Base-by-base conservation (phyloP, 2,888 invertebrate species). In the Thelaira solivaga region DNA sequence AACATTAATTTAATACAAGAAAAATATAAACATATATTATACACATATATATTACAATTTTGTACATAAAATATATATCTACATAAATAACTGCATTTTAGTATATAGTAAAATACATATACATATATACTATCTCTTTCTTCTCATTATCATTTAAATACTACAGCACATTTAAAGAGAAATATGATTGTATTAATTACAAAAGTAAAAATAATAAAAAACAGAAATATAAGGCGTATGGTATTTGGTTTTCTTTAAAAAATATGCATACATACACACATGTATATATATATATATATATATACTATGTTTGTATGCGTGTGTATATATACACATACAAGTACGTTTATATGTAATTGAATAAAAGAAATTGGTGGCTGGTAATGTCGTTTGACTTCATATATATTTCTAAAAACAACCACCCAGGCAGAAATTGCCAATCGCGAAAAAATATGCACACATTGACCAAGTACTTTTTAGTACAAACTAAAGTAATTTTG, bases 111-210 rank as follows among this genome's bases (percentile, higher is more conserved):
- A 53, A 43, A 69, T 26, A 53, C 53, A 57, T n/a, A n/a, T n/a
- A n/a, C n/a, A n/a, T n/a, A n/a, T n/a, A n/a, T n/a, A n/a, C n/a
- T n/a, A n/a, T 61, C 24, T 24, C 64, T 78, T 41, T 74, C 74
- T 71, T 64, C 59, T 69, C 64, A 68, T 78, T 61, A 74, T 72
- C 76, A 77, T 77, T 74, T 78, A 73, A 61, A 69, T 43, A 67
- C 57, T 43, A 61, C 65, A 51, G 73, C 73, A 78, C 73, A 78
- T 78, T 62, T 62, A 65, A 78, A 59, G 34, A 76, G 62, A n/a
- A n/a, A n/a, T n/a, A 72, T 45, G 43, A 77, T 72, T 77, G 65
- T 76, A 76, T 72, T 53, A 72, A 77, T 77, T 77, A 68, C 62
- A 77, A 64, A 77, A 69, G 59, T 24, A 57, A 75, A 61, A 69